Percentiles rank a stretch among this genome's conserved stretches.
Conservation (phyloP, 2,888 invertebrate genomes). For the Erebia epiphron region DNA sequence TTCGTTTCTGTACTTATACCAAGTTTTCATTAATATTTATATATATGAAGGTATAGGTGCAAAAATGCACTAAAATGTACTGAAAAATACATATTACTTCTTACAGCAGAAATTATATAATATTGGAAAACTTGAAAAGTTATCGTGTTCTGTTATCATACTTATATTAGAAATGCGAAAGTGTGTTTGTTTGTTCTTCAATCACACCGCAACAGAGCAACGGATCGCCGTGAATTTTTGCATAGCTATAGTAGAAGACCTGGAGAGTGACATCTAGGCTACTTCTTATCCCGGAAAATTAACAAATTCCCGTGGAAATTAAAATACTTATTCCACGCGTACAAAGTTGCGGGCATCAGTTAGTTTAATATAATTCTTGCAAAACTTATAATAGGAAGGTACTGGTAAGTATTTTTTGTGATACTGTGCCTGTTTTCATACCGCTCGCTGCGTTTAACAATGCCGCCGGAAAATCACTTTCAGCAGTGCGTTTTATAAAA, state of each 20-base stretch:
- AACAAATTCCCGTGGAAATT: too few species aligned
- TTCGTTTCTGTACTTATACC: background rate
- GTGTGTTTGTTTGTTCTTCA: too few species aligned
- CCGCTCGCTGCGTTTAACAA: conserved; percentile 20
- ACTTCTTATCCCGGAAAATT: too few species aligned
- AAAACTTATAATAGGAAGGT: background rate
- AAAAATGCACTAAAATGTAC: background rate
- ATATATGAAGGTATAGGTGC: background rate
- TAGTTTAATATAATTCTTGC: background rate
- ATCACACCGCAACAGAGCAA: too few species aligned
- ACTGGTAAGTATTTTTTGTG: background rate
- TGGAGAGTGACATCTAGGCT: too few species aligned
- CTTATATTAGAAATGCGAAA: background rate
- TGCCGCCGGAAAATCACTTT: conserved; percentile 38
- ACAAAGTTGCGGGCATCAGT: too few species aligned
- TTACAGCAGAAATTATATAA: background rate
- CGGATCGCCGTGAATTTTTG: too few species aligned
- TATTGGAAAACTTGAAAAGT: background rate
- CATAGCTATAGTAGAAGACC: too few species aligned
- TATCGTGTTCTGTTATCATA: background rate
- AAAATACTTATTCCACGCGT: too few species aligned
- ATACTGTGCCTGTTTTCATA: conserved; percentile 3
- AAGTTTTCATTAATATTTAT: background rate
- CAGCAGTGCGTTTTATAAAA: conserved; percentile 27
- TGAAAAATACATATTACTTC: background rate